These are phyloP conservation scores for Sebastiscus tertius DNA, from an alignment of 2,797 vertebrate species.

Conservation along the genomic window DNA sequence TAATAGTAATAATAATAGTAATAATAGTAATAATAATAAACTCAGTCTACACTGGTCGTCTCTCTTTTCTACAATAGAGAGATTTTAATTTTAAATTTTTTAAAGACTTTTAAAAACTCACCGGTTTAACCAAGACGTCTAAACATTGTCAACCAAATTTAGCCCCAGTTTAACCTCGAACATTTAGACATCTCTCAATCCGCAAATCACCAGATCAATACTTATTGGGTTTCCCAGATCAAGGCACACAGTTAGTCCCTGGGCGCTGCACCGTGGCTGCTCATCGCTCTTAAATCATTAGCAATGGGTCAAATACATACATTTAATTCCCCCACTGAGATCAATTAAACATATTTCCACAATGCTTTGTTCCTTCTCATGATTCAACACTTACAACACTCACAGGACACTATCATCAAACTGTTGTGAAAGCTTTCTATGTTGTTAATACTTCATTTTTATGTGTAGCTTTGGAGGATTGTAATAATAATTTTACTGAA, in stretches of 20 bases:
- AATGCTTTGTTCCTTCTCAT: background rate
- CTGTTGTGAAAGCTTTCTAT: background rate
- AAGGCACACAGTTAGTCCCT: background rate
- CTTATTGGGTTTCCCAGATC: background rate
- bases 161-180: background rate
- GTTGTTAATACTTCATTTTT: background rate
- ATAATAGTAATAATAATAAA: background rate
- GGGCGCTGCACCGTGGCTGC: background rate
- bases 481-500: background rate
- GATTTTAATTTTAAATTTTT: background rate
- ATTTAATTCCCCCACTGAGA: conserved; percentile 3
- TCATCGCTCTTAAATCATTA: conserved; percentile 8
- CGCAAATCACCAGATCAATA: conserved; percentile 9
- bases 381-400: background rate
- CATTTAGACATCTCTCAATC: background rate
- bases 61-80: too few relatives aligned
- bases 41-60: too few relatives aligned
- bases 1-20: background rate
- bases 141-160: background rate
- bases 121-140: background rate
- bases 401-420: background rate
- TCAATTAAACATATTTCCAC: conserved; percentile 18
- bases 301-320: conserved; percentile 1
- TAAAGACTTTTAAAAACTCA: background rate
- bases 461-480: background rate